phyloP scores from a whole-genome alignment of 2,113 vertebrate genomes.

The Brienomyrus longianalis region DNA sequence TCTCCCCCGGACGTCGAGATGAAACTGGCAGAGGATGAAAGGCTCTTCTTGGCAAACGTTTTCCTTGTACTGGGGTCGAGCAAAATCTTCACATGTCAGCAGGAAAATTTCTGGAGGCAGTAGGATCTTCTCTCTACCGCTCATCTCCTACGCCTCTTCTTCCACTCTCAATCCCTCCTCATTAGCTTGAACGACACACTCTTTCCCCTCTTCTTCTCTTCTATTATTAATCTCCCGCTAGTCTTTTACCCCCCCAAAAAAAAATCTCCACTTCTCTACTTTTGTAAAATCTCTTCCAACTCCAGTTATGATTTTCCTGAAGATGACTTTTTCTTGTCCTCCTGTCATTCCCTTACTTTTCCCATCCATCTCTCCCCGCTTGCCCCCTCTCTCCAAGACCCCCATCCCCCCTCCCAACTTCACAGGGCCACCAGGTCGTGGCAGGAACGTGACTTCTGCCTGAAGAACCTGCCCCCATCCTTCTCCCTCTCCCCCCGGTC shows the following conservation, averaged over 20 bases:
- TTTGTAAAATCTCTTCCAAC: background rate
- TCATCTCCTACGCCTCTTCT: background rate
- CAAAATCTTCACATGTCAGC: background rate
- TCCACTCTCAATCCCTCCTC: background rate
- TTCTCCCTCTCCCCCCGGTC: slow-evolving; percentile 53
- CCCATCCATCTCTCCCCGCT: background rate
- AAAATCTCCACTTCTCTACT: background rate
- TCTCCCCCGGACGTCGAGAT: too few species aligned
- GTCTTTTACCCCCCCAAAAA: background rate
- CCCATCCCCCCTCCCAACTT: background rate
- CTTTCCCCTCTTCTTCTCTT: background rate
- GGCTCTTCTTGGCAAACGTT: background rate
- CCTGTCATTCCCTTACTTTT: background rate
- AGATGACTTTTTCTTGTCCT: background rate
- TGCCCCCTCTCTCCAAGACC: background rate
- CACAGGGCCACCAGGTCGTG: slow-evolving; percentile 71
- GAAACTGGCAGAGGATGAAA: background rate
- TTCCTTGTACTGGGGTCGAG: background rate
- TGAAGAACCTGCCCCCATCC: slow-evolving; percentile 71
- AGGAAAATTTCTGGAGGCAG: background rate
- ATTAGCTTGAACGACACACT: background rate
- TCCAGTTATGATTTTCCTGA: background rate
- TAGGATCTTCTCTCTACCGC: background rate
- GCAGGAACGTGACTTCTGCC: slow-evolving; percentile 84
- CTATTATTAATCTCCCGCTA: background rate